These are phyloP conservation scores for Litocranius walleri DNA, from an alignment of 2,113 vertebrate species.

Conservation along the genomic window DNA sequence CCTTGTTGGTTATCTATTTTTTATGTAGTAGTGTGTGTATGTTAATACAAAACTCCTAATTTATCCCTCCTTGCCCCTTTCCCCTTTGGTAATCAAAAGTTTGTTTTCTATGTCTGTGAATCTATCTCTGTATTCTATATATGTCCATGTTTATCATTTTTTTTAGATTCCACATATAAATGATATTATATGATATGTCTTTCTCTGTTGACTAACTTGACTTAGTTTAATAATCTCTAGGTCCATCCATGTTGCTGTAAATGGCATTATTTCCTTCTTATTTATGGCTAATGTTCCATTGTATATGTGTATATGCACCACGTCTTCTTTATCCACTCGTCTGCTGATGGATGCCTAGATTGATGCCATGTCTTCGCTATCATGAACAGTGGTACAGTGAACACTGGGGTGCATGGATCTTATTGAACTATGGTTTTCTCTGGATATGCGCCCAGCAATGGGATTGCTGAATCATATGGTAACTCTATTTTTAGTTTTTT, in stretches of 20 bases:
- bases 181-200: background rate
- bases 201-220: background rate
- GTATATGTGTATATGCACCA: background rate
- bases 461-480: background rate
- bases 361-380: background rate
- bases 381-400: background rate
- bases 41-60: background rate
- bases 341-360: background rate
- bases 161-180: background rate
- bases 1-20: background rate
- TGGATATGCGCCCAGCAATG: background rate
- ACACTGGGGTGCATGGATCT: background rate
- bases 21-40: background rate
- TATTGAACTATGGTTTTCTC: background rate
- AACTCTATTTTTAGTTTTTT: background rate
- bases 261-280: background rate
- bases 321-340: background rate
- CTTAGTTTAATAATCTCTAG: background rate
- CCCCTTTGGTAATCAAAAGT: background rate
- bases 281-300: background rate
- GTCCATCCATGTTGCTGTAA: background rate
- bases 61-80: background rate
- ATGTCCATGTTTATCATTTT: background rate
- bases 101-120: background rate
- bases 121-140: background rate